Percentiles rank a stretch among this genome's conserved stretches.
Evolutionary conservation across 2,797 vertebrate genomes (phyloP).

Genomic region (Urophycis tenuis): DNA sequence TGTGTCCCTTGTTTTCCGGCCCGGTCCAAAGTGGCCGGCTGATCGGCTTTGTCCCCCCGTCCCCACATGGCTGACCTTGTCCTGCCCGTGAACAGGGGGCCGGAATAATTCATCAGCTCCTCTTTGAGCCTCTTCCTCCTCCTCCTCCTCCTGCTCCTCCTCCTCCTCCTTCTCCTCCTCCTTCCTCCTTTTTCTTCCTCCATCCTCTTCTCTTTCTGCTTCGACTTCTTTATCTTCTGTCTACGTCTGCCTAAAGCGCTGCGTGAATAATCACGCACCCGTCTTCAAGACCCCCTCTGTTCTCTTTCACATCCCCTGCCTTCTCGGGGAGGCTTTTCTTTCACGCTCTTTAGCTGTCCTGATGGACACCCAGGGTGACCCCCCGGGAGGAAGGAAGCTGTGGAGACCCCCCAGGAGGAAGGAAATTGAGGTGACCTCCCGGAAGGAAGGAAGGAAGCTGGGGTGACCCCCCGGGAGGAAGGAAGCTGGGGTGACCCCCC

Average conservation of each 20-base stretch:
- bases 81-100: conserved; percentile 57
- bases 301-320: conserved; percentile 38
- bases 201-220: too few relatives aligned
- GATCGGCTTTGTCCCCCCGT: conserved; percentile 35
- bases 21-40: conserved; percentile 28
- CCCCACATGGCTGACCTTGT: conserved; percentile 42
- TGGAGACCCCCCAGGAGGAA: conserved; percentile 7
- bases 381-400: conserved; percentile 6
- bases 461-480: too few relatives aligned
- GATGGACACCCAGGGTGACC: conserved; percentile 44
- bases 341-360: conserved; percentile 53
- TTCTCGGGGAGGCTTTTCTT: conserved; percentile 27
- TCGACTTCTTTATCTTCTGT: conserved; percentile 6
- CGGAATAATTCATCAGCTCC: conserved; percentile 62
- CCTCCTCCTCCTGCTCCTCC: too few relatives aligned
- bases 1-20: conserved; percentile 36
- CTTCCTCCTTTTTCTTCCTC: background rate
- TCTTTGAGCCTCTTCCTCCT: background rate
- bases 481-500: too few relatives aligned
- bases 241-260: conserved; percentile 45
- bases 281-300: conserved; percentile 9
- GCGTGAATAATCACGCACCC: conserved; percentile 21
- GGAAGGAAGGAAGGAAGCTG: too few relatives aligned
- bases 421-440: too few relatives aligned
- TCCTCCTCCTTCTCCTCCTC: too few relatives aligned